A percentile compares a stretch with the other conserved stretches of the same genome.
Conservation (phyloP, 1,140 invertebrate genomes). For the Tribolium madens region DNA sequence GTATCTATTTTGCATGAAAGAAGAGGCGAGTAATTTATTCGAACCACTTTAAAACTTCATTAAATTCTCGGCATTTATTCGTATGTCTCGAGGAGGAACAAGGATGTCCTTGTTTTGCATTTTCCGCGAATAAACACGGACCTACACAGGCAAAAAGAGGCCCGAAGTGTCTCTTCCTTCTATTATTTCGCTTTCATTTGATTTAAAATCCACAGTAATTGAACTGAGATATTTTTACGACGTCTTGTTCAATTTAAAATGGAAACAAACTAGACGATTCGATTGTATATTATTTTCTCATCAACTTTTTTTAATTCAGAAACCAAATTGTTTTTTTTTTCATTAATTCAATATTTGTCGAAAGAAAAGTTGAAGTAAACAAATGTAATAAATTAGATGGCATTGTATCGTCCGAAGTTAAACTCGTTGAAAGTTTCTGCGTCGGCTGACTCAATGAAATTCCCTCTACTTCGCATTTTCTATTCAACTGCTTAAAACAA, state of each 20-base stretch:
- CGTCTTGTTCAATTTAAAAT: neutral
- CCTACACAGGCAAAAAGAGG: constrained; percentile 11
- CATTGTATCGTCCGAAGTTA: constrained; percentile 50
- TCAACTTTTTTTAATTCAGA: too few relatives aligned
- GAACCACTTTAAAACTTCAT: constrained; percentile 43
- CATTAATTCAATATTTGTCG: constrained; percentile 13
- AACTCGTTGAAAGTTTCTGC: constrained; percentile 51
- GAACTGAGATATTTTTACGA: constrained; percentile 22
- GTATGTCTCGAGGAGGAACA: constrained; percentile 16
- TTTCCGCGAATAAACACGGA: constrained; percentile 41
- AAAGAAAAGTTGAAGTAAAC: constrained; percentile 45
- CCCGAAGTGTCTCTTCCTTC: constrained; percentile 4
- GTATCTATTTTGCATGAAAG: constrained; percentile 28
- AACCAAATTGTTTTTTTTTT: too few relatives aligned
- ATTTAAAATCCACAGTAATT: constrained; percentile 42
- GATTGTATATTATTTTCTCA: too few relatives aligned
- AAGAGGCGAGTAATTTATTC: constrained; percentile 40
- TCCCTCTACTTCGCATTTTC: constrained; percentile 49
- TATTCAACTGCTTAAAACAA: constrained; percentile 53
- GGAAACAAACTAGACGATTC: neutral
- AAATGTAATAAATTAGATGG: constrained; percentile 52
- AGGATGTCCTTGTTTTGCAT: constrained; percentile 39
- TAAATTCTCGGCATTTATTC: constrained; percentile 43
- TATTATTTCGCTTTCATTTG: constrained; percentile 39
- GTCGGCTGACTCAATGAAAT: constrained; percentile 53